phyloP scores from a whole-genome alignment of 2,797 vertebrate genomes.

The Rhodeus uyekii region DNA sequence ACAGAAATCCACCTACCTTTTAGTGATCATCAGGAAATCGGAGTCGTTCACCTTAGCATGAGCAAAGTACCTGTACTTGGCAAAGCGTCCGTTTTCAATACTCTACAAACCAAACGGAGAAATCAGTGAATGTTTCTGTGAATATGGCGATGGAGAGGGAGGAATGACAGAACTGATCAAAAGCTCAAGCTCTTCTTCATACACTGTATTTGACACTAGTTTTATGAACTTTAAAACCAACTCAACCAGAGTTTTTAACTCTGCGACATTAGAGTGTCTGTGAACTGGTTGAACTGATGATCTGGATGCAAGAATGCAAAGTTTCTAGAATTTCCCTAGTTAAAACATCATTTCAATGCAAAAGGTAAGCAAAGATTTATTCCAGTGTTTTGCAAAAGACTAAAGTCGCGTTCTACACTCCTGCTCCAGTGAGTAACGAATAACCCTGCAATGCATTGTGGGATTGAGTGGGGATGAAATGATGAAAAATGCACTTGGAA shows the following conservation, averaged over 20 bases:
- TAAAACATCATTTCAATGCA: constrained; percentile 16
- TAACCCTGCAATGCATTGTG: neutral
- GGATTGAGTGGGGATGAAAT: constrained; percentile 7
- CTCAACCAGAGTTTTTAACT: neutral
- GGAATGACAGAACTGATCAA: neutral
- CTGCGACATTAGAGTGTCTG: neutral
- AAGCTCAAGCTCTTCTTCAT: neutral
- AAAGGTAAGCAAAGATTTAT: constrained; percentile 22
- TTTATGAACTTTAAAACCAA: neutral
- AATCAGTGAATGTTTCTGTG: constrained; percentile 3
- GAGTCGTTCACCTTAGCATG: constrained; percentile 96
- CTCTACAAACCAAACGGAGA: constrained; percentile 75
- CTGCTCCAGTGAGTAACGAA: neutral
- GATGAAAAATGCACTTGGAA: constrained; percentile 12
- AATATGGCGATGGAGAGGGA: neutral
- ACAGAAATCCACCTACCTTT: constrained; percentile 75
- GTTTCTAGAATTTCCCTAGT: constrained; percentile 21
- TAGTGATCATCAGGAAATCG: constrained; percentile 96
- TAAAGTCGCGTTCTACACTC: neutral
- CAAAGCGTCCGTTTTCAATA: constrained; percentile 98
- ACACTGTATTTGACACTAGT: neutral
- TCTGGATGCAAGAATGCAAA: constrained; percentile 28
- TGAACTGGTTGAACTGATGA: neutral
- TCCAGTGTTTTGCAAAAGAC: neutral
- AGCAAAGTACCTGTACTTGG: constrained; percentile 93